phyloP scores from a whole-genome alignment of 2,797 vertebrate genomes.

The Sebastes jordani region DNA sequence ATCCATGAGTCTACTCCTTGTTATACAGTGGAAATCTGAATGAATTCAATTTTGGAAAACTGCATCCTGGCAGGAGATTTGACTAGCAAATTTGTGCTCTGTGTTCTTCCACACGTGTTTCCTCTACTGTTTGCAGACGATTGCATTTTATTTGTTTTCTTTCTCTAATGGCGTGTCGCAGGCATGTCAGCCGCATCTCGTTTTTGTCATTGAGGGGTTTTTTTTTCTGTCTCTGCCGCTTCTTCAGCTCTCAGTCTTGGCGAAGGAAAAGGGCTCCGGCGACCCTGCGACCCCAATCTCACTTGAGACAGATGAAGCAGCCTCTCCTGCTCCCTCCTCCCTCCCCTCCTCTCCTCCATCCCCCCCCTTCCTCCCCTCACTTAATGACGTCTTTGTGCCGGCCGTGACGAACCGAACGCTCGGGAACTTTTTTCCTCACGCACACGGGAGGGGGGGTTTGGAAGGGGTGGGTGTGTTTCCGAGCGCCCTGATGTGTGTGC shows the following conservation, averaged over 20 bases:
- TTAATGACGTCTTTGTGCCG: slow-evolving; percentile 69
- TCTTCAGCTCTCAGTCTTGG: slow-evolving; percentile 58
- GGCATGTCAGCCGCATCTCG: slow-evolving; percentile 64
- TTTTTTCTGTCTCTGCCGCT: slow-evolving; percentile 30
- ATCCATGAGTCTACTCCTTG: background rate
- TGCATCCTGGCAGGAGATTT: slow-evolving; percentile 33
- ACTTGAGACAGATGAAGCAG: slow-evolving; percentile 82
- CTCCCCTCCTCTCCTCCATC: slow-evolving; percentile 7
- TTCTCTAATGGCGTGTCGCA: slow-evolving; percentile 65
- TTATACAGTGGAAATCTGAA: slow-evolving; percentile 21
- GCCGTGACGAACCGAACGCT: slow-evolving; percentile 61
- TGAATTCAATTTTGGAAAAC: slow-evolving; percentile 27
- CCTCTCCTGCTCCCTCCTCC: slow-evolving; percentile 21
- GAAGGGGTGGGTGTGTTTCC: slow-evolving; percentile 3
- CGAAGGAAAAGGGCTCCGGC: slow-evolving; percentile 70
- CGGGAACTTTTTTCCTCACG: slow-evolving; percentile 63
- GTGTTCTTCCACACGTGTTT: slow-evolving; percentile 41
- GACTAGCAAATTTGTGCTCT: slow-evolving; percentile 29
- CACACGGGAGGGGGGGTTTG: background rate
- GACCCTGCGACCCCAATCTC: slow-evolving; percentile 79
- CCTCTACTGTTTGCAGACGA: slow-evolving; percentile 58
- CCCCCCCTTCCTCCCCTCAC: slow-evolving; percentile 26
- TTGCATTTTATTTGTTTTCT: slow-evolving; percentile 76
- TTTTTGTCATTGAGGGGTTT: slow-evolving; percentile 60
- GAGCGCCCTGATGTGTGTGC: background rate